These are phyloP conservation scores for Takifugu flavidus DNA, from an alignment of 2,113 vertebrate species.

Conservation along the genomic window DNA sequence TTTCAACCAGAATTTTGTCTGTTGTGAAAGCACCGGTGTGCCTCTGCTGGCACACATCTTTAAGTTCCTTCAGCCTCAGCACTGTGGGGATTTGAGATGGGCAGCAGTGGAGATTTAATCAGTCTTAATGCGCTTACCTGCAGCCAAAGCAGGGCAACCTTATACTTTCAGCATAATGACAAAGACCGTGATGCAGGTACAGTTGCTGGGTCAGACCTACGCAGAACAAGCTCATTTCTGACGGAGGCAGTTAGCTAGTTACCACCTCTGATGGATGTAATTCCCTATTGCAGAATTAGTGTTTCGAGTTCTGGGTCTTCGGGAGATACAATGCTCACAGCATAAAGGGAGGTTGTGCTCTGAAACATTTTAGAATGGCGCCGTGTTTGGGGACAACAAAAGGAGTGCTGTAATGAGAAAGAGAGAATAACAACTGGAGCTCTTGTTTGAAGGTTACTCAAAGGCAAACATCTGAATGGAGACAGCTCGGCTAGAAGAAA, in stretches of 20 bases:
- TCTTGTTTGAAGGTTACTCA: constrained; percentile 30
- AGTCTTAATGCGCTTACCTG: constrained; percentile 67
- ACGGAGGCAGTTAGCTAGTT: constrained; percentile 11
- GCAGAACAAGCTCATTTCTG: constrained; percentile 23
- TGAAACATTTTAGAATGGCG: constrained; percentile 10
- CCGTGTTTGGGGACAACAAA: constrained; percentile 37
- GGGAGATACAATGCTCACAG: constrained; percentile 1
- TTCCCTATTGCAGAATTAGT: constrained; percentile 45
- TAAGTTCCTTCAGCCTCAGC: constrained; percentile 54
- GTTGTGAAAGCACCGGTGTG: too few relatives aligned
- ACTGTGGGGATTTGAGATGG: constrained; percentile 56
- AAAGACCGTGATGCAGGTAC: constrained; percentile 23
- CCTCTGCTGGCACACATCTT: constrained; percentile 31
- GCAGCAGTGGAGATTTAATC: constrained; percentile 55
- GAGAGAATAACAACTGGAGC: constrained; percentile 23
- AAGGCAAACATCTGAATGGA: constrained; percentile 9
- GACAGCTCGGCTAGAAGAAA: constrained; percentile 18
- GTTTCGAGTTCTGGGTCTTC: constrained; percentile 4
- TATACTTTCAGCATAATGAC: constrained; percentile 27
- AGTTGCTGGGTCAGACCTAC: constrained; percentile 17
- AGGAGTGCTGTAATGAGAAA: constrained; percentile 25
- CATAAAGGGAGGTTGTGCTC: constrained; percentile 27
- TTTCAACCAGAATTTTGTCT: too few relatives aligned
- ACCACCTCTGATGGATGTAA: constrained; percentile 52
- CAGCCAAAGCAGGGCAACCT: constrained; percentile 29